These are phyloP conservation scores for Diplogasteroides magnus DNA, from an alignment of 1,140 invertebrate species.

Conservation along the genomic window DNA sequence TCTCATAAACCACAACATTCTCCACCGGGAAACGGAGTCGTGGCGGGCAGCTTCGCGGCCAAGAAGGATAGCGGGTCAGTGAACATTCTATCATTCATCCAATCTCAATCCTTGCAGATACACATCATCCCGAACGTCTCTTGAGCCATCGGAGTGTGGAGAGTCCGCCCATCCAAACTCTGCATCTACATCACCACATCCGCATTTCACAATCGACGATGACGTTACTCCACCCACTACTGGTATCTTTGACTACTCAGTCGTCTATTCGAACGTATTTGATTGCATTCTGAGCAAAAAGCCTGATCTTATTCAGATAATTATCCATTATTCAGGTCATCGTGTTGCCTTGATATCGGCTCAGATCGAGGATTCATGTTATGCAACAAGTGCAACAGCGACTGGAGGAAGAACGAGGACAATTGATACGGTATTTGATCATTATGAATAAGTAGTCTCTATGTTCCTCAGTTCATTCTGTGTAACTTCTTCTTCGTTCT, in stretches of 20 bases:
- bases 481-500: not conserved
- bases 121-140: conserved; percentile 51
- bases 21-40: conserved; percentile 38
- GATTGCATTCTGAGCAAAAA: too few species aligned
- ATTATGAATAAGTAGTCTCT: too few species aligned
- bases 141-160: conserved; percentile 53
- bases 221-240: too few species aligned
- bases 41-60: conserved; percentile 22
- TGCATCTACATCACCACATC: not conserved
- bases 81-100: too few species aligned
- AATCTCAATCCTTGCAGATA: conserved; percentile 42
- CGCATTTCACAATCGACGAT: not conserved
- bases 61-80: conserved; percentile 54
- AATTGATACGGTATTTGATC: conserved; percentile 11
- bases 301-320: too few species aligned
- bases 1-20: conserved; percentile 47
- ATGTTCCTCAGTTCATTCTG: not conserved
- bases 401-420: conserved; percentile 20
- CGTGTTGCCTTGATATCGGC: conserved; percentile 24
- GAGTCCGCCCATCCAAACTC: conserved; percentile 29
- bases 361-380: conserved; percentile 21
- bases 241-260: not conserved
- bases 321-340: conserved; percentile 5
- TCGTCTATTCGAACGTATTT: not conserved
- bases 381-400: not conserved